Evolutionary conservation across 2,797 vertebrate species (phyloP).

Genomic region (Mormyrus proboscirostris): DNA sequence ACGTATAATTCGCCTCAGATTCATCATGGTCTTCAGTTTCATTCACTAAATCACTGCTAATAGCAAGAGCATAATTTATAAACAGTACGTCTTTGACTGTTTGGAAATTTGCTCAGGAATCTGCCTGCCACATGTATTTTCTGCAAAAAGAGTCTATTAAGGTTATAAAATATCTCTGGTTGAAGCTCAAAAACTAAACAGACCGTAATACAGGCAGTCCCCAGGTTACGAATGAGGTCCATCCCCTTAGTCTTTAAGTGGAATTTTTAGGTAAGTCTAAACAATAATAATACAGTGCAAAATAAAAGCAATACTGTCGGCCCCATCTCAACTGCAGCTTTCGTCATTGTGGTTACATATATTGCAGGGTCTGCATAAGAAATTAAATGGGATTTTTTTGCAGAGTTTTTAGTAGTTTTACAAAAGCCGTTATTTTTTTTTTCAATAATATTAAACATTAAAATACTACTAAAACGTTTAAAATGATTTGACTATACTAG

Average conservation of each 20-base stretch:
- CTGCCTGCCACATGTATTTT: conserved; percentile 46
- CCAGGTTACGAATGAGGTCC: neutral
- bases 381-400: neutral
- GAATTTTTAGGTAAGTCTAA: neutral
- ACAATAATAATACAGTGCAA: neutral
- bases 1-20: conserved; percentile 30
- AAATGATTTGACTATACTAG: neutral
- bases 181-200: conserved; percentile 32
- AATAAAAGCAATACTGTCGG: neutral
- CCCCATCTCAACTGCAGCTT: neutral
- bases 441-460: neutral
- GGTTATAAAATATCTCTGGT: conserved; percentile 18
- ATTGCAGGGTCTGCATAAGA: neutral
- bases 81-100: conserved; percentile 49
- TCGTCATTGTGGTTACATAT: neutral
- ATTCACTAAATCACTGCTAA: conserved; percentile 35
- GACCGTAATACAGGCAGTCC: conserved; percentile 10
- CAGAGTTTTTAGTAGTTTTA: neutral
- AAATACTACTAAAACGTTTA: neutral
- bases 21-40: conserved; percentile 28
- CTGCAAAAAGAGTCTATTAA: conserved; percentile 28
- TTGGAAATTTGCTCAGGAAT: conserved; percentile 47
- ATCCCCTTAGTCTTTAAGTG: neutral
- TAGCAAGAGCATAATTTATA: conserved; percentile 52
- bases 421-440: neutral